Evolutionary conservation across 2,113 vertebrate species (phyloP).

Genomic region (Siphamia tubifer): DNA sequence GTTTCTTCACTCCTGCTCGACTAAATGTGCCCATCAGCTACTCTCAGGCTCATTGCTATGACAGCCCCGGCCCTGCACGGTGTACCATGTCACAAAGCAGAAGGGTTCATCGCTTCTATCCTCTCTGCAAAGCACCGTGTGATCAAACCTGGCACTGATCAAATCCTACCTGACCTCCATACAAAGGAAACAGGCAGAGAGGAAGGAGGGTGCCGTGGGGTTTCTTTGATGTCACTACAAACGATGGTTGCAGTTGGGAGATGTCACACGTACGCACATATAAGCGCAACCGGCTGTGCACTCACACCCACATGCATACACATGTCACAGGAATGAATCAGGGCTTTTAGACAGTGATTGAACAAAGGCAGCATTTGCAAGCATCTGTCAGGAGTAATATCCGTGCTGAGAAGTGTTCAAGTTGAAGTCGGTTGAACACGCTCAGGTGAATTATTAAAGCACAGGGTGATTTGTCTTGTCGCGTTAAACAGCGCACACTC

Average conservation of each 20-base stretch:
- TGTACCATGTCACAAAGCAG: constrained; percentile 73
- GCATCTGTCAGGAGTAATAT: constrained; percentile 67
- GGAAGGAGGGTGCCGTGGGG: not conserved
- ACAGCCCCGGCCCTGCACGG: constrained; percentile 62
- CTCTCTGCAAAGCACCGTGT: constrained; percentile 58
- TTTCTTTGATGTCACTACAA: constrained; percentile 82
- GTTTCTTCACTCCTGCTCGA: constrained; percentile 54
- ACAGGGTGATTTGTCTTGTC: constrained; percentile 65
- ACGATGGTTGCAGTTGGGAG: constrained; percentile 67
- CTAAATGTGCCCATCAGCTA: constrained; percentile 66
- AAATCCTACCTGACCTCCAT: constrained; percentile 75
- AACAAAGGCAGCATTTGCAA: constrained; percentile 62
- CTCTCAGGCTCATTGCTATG: constrained; percentile 62
- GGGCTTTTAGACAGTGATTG: constrained; percentile 51
- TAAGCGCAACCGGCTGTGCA: constrained; percentile 46
- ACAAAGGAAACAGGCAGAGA: constrained; percentile 60
- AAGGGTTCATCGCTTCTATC: constrained; percentile 58
- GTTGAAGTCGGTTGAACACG: constrained; percentile 44
- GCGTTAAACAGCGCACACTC: constrained; percentile 63
- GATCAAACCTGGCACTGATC: constrained; percentile 81
- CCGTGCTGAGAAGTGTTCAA: constrained; percentile 4
- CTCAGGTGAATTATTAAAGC: constrained; percentile 73
- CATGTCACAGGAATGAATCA: constrained; percentile 45
- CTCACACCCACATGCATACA: constrained; percentile 9
- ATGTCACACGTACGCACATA: constrained; percentile 55